Evolutionary conservation across 2,888 invertebrate genomes (phyloP).

Genomic region (Chrysodeixis includens): DNA sequence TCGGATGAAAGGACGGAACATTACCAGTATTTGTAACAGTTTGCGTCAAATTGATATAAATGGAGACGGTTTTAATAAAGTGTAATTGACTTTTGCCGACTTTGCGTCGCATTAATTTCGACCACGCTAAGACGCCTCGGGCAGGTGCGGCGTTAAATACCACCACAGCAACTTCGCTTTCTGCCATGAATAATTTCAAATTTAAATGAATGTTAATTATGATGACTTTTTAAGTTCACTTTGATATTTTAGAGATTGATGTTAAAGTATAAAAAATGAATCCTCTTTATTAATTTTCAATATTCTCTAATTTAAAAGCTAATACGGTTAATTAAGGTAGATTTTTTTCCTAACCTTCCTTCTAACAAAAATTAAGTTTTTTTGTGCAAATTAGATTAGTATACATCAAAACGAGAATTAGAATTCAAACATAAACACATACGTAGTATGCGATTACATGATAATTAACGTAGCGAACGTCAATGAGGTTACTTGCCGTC

Average conservation of each 20-base stretch:
- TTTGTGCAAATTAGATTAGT: not conserved
- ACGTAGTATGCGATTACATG: conserved; percentile 41
- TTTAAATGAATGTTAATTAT: conserved; percentile 87
- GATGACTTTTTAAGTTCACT: conserved; percentile 81
- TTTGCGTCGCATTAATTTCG: conserved; percentile 89
- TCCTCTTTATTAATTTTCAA: conserved; percentile 43
- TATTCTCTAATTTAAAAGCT: conserved; percentile 13
- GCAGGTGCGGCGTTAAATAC: conserved; percentile 87
- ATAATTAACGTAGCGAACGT: conserved; percentile 46
- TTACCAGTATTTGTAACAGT: conserved; percentile 89
- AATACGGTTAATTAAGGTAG: not conserved
- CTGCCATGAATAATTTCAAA: conserved; percentile 85
- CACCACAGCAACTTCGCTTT: conserved; percentile 81
- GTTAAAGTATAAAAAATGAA: conserved; percentile 59
- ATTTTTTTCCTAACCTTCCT: not conserved
- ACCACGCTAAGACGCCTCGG: conserved; percentile 87
- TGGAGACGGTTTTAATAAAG: conserved; percentile 90
- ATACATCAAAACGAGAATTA: conserved; percentile 16
- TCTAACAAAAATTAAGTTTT: not conserved
- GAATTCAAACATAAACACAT: conserved; percentile 18
- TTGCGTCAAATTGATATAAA: conserved; percentile 90
- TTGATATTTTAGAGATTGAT: conserved; percentile 70
- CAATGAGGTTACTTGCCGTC: conserved; percentile 47
- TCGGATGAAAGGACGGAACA: conserved; percentile 87
- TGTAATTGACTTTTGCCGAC: conserved; percentile 89